phyloP scores from a whole-genome alignment of 2,888 invertebrate species.

The Pammene aurita region DNA sequence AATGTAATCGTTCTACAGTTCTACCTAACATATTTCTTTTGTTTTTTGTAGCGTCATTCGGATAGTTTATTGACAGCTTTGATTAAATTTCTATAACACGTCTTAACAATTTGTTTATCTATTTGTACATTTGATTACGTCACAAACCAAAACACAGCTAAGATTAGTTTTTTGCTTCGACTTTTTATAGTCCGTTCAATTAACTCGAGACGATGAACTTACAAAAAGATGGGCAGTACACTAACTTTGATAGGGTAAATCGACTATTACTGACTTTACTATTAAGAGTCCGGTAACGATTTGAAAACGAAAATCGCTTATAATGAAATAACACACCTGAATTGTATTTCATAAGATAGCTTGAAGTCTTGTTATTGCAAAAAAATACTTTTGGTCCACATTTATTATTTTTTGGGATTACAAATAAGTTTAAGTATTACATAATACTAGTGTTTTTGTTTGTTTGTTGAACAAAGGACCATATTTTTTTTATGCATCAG shows the following conservation, averaged over 20 bases:
- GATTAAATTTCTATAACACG: slow-evolving; percentile 23
- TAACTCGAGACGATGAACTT: slow-evolving; percentile 25
- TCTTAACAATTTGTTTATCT: slow-evolving; percentile 6
- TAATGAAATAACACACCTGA: no score
- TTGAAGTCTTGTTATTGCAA: no score
- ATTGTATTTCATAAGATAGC: no score
- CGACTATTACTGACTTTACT: background rate
- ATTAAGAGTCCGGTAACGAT: no score
- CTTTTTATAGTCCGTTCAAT: slow-evolving; percentile 33
- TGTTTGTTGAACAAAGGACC: no score
- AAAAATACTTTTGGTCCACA: no score
- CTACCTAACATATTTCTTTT: background rate
- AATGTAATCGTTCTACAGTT: background rate
- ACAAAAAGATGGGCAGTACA: slow-evolving; percentile 19
- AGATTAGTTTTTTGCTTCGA: slow-evolving; percentile 27
- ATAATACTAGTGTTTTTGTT: no score
- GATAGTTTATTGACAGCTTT: slow-evolving; percentile 27
- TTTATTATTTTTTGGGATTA: no score
- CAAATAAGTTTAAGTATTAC: no score
- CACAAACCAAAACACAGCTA: slow-evolving; percentile 19
- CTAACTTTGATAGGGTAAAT: slow-evolving; percentile 2
- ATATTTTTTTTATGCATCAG: no score
- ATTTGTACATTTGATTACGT: slow-evolving; percentile 32
- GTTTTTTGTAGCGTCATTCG: slow-evolving; percentile 7
- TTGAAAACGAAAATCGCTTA: no score